A percentile compares a stretch with the other conserved stretches of the same genome.
Evolutionary conservation across 2,888 invertebrate genomes (phyloP).

Genomic region (Cyclophora albipunctata): DNA sequence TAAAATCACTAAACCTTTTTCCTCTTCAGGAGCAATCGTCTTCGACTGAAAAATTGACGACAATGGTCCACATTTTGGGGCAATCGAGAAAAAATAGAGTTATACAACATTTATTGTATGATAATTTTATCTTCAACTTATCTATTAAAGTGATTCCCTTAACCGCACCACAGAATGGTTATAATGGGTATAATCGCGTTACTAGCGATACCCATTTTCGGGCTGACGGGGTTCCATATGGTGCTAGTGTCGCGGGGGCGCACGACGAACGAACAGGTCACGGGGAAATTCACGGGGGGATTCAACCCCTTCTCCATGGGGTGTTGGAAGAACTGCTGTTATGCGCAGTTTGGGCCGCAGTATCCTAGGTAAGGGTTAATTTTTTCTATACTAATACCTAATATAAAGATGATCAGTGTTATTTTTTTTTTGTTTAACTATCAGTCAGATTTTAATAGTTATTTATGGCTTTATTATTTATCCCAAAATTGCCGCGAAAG

Average conservation of each 20-base stretch:
- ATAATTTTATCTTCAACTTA: too few species aligned
- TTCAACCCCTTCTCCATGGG: conserved; percentile 98
- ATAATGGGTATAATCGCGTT: conserved; percentile 94
- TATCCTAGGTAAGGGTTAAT: conserved; percentile 90
- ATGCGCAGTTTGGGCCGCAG: conserved; percentile 96
- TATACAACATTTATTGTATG: too few species aligned
- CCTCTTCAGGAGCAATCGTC: too few species aligned
- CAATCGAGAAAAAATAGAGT: too few species aligned
- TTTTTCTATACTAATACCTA: background rate
- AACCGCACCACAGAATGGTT: conserved; percentile 78
- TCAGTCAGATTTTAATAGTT: background rate
- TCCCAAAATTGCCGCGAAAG: background rate
- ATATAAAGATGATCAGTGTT: too few species aligned
- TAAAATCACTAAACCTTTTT: too few species aligned
- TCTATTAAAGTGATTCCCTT: too few species aligned
- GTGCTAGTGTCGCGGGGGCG: conserved; percentile 96
- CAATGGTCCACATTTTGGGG: too few species aligned
- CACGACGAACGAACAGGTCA: conserved; percentile 99
- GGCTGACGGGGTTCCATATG: conserved; percentile 98
- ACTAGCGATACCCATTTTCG: conserved; percentile 96
- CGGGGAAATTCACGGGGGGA: conserved; percentile 98
- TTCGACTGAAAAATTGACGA: too few species aligned
- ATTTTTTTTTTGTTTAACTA: too few species aligned
- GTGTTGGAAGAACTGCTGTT: conserved; percentile 96
- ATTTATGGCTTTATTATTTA: background rate